Conservation (phyloP, 2,113 vertebrate genomes). For the Procavia capensis region DNA sequence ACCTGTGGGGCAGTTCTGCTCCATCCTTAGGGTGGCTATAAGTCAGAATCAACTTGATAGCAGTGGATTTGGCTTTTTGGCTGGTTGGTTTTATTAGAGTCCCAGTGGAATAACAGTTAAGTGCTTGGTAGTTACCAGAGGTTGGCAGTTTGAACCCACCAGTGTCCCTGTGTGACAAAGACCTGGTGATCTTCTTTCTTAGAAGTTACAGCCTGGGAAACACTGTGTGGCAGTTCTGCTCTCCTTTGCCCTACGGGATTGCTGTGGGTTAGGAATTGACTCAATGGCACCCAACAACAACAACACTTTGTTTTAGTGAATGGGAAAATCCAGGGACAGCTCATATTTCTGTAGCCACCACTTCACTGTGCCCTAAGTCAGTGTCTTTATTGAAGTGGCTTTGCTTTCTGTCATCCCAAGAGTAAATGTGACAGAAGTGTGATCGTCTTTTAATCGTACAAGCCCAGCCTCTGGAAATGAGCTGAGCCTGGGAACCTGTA, state of each 20-base stretch:
- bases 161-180: not conserved
- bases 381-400: not conserved
- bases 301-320: not conserved
- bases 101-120: not conserved
- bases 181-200: too few species aligned
- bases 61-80: too few species aligned
- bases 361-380: not conserved
- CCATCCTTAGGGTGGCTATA: too few species aligned
- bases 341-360: rapidly evolving
- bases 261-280: not conserved
- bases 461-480: not conserved
- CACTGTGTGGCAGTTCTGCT: too few species aligned
- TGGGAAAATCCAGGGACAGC: not conserved
- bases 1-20: too few species aligned
- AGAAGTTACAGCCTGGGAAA: too few species aligned
- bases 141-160: not conserved
- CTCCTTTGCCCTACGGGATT: not conserved
- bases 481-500: rapidly evolving
- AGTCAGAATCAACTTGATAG: too few species aligned
- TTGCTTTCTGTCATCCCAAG: rapidly evolving
- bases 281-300: too few species aligned
- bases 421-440: not conserved
- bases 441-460: not conserved
- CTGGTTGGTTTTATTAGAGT: too few species aligned
- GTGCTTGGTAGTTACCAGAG: not conserved